Percentiles rank a stretch among this genome's conserved stretches.
Evolutionary conservation across 2,113 vertebrate genomes (phyloP).

Genomic region (Lepisosteus osseus): DNA sequence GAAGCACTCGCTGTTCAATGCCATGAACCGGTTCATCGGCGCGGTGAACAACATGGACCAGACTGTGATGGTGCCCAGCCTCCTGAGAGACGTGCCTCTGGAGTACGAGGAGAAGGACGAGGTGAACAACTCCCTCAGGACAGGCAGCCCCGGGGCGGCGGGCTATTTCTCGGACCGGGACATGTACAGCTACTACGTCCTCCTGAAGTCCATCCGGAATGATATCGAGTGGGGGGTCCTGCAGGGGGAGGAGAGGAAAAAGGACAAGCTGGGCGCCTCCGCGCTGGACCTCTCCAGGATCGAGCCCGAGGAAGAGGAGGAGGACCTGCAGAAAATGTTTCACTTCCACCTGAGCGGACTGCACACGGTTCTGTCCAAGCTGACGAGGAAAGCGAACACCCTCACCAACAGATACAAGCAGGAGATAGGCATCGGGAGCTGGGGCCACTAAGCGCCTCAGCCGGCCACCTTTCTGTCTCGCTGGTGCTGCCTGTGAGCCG

Average conservation of each 20-base stretch:
- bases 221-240: conserved; percentile 93
- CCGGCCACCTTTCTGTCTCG: background rate
- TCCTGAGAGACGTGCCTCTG: conserved; percentile 88
- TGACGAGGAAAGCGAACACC: conserved; percentile 86
- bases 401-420: conserved; percentile 94
- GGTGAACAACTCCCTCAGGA: conserved; percentile 43
- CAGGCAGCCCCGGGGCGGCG: conserved; percentile 25
- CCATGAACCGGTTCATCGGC: conserved; percentile 90
- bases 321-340: conserved; percentile 87
- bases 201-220: conserved; percentile 90
- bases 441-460: conserved; percentile 62
- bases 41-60: conserved; percentile 96
- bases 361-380: conserved; percentile 87
- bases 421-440: conserved; percentile 86
- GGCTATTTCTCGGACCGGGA: conserved; percentile 66
- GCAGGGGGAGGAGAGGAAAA: conserved; percentile 71
- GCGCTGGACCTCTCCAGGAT: conserved; percentile 58
- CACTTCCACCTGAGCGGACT: conserved; percentile 90
- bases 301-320: conserved; percentile 73
- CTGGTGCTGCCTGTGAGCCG: background rate
- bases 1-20: conserved; percentile 86
- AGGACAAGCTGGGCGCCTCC: conserved; percentile 58
- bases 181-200: conserved; percentile 89
- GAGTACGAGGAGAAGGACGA: conserved; percentile 60
- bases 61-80: conserved; percentile 91